phyloP scores from a whole-genome alignment of 1,140 invertebrate species.

The Latrodectus geometricus region DNA sequence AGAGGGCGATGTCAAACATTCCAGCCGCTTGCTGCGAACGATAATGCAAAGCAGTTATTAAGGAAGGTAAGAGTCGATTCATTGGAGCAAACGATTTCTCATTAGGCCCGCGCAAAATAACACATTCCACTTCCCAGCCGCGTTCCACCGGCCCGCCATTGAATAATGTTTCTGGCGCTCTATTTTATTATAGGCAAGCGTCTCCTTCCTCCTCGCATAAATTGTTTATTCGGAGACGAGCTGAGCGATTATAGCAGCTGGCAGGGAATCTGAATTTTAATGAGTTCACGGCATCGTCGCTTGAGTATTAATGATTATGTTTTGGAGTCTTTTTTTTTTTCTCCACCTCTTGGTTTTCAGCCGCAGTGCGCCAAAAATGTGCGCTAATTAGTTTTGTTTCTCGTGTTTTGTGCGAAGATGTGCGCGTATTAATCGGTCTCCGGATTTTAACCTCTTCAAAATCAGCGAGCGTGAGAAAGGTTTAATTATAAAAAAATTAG shows the following conservation, averaged over 20 bases:
- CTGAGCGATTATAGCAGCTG: slow-evolving; percentile 22
- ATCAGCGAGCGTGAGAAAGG: background rate
- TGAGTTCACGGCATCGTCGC: background rate
- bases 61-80: slow-evolving; percentile 48
- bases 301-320: slow-evolving; percentile 13
- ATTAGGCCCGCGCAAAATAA: slow-evolving; percentile 56
- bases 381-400: slow-evolving; percentile 19
- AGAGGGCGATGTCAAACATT: slow-evolving; percentile 47
- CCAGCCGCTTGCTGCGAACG: slow-evolving; percentile 28
- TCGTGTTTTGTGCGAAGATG: background rate
- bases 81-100: slow-evolving; percentile 59
- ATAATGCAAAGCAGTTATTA: slow-evolving; percentile 57
- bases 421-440: background rate
- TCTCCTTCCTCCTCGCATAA: slow-evolving; percentile 5
- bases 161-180: slow-evolving; percentile 20
- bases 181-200: slow-evolving; percentile 27
- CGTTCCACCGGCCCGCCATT: slow-evolving; percentile 14
- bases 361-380: slow-evolving; percentile 13
- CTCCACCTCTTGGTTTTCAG: background rate
- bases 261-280: slow-evolving; percentile 46
- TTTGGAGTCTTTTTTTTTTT: background rate
- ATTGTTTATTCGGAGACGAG: slow-evolving; percentile 32
- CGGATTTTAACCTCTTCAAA: background rate
- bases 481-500: background rate
- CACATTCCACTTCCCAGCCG: slow-evolving; percentile 44